phyloP scores from a whole-genome alignment of 2,113 vertebrate species.

The Ifrita kowaldi region DNA sequence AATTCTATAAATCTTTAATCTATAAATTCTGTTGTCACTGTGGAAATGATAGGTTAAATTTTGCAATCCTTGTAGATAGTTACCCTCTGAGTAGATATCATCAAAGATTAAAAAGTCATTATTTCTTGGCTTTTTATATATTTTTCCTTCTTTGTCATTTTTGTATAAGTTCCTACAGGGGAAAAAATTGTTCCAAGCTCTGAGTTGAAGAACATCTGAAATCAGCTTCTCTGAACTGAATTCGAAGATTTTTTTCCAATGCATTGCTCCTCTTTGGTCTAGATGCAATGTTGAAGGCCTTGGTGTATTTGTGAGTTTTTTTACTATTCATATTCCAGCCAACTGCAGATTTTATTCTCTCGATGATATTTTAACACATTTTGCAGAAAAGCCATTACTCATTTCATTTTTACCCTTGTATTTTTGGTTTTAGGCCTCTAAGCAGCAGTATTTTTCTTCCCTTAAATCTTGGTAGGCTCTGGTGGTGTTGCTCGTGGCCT shows the following conservation, averaged over 20 bases:
- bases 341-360: neutral
- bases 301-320: neutral
- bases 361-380: neutral
- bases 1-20: constrained; percentile 65
- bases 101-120: constrained; percentile 63
- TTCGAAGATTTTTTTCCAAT: neutral
- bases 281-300: neutral
- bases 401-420: neutral
- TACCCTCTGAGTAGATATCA: constrained; percentile 62
- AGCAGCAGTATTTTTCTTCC: neutral
- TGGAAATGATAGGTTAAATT: constrained; percentile 62
- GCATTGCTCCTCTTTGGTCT: neutral
- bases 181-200: neutral
- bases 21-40: constrained; percentile 64
- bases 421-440: neutral
- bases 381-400: neutral
- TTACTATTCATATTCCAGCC: neutral
- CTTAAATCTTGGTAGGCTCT: neutral
- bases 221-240: constrained; percentile 17
- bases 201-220: constrained; percentile 21
- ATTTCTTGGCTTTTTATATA: constrained; percentile 60
- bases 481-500: rapidly evolving
- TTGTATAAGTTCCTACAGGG: constrained; percentile 4
- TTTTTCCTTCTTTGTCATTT: constrained; percentile 55
- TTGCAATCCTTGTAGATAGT: constrained; percentile 56